Evolutionary conservation across 2,888 invertebrate genomes (phyloP).

Genomic region (Amphipoea oculea): DNA sequence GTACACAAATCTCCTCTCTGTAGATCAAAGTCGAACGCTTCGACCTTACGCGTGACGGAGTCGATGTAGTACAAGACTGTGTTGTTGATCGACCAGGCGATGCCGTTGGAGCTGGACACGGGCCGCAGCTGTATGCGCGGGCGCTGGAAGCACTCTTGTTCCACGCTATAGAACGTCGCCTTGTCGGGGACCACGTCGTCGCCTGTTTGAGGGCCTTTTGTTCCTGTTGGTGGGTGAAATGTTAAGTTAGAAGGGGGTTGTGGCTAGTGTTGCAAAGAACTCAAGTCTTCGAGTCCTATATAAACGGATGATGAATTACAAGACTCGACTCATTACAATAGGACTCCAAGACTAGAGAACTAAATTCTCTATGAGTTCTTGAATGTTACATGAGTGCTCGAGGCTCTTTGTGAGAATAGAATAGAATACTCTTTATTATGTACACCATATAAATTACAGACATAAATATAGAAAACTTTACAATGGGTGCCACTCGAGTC

Average conservation of each 20-base stretch:
- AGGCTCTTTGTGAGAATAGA: too few relatives aligned
- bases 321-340: too few relatives aligned
- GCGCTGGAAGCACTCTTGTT: conserved; percentile 71
- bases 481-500: too few relatives aligned
- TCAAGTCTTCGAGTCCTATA: too few relatives aligned
- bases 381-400: too few relatives aligned
- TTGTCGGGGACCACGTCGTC: conserved; percentile 87
- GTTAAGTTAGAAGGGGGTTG: neutral
- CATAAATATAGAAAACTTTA: too few relatives aligned
- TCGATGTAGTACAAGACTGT: conserved; percentile 94
- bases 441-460: too few relatives aligned
- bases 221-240: conserved; percentile 81
- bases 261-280: too few relatives aligned
- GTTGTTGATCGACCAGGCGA: conserved; percentile 93
- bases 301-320: too few relatives aligned
- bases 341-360: too few relatives aligned
- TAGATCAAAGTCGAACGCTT: conserved; percentile 92
- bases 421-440: too few relatives aligned
- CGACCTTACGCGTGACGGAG: conserved; percentile 91
- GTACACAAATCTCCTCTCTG: conserved; percentile 78
- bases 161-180: conserved; percentile 90
- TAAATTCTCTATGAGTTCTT: too few relatives aligned
- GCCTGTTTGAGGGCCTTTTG: conserved; percentile 90
- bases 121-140: conserved; percentile 78
- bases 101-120: conserved; percentile 93